Percentiles rank a stretch among this genome's conserved stretches.
Conservation (phyloP, 2,113 vertebrate species). For the Anarhynchus alexandrinus region DNA sequence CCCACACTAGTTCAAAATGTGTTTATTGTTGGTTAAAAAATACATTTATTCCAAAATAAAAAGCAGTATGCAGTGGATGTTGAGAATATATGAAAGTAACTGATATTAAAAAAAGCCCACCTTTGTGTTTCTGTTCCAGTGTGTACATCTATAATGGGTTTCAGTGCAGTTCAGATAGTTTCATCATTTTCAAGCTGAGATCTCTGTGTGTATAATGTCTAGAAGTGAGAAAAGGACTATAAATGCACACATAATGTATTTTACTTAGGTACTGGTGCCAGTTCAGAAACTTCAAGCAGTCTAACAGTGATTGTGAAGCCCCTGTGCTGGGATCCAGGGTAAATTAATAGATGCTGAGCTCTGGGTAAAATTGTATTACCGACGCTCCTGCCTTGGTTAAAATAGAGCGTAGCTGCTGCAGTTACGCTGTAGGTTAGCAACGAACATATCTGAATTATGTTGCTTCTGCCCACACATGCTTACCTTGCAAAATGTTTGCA, state of each 20-base stretch:
- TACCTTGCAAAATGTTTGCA: constrained; percentile 50
- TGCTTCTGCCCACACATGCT: constrained; percentile 19
- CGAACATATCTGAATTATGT: not conserved
- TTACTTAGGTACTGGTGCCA: not conserved
- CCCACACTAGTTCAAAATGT: not conserved
- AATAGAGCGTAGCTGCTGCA: not conserved
- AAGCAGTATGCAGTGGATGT: not conserved
- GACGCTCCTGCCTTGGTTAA: not conserved
- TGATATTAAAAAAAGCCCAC: not conserved
- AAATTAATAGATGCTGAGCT: not conserved
- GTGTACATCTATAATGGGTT: not conserved
- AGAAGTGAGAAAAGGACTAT: not conserved
- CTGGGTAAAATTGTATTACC: not conserved
- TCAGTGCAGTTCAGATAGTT: not conserved
- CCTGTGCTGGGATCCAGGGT: not conserved
- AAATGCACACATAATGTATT: not conserved
- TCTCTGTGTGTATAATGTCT: not conserved
- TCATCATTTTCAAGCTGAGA: not conserved
- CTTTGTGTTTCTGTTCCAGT: not conserved
- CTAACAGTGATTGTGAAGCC: not conserved
- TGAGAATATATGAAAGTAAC: not conserved
- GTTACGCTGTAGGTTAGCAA: not conserved
- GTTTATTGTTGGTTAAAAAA: not conserved
- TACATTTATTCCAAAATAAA: not conserved
- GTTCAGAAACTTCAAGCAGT: not conserved